These are phyloP conservation scores for Erpornis zantholeuca DNA, from an alignment of 2,113 vertebrate genomes.

Conservation along the genomic window DNA sequence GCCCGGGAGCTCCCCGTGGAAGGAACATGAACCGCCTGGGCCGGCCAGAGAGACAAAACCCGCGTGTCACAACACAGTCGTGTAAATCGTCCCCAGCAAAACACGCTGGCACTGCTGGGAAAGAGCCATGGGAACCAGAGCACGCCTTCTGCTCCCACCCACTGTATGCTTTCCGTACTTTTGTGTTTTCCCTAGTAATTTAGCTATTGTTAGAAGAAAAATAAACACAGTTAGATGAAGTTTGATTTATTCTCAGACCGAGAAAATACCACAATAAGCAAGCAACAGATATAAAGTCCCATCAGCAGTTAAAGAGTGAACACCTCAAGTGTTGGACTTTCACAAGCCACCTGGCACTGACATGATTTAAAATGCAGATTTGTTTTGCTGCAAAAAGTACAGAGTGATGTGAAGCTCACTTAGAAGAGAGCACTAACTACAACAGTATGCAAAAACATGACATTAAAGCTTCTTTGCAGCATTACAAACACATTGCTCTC, in stretches of 20 bases:
- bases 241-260: not conserved
- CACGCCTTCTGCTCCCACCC: not conserved
- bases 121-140: not conserved
- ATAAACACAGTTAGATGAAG: not conserved
- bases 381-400: not conserved
- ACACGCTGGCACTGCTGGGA: not conserved
- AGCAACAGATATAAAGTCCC: not conserved
- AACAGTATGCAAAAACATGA: not conserved
- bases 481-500: not conserved
- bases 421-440: not conserved
- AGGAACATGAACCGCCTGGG: rapidly evolving
- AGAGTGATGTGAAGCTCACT: not conserved
- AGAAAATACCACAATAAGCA: not conserved
- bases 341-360: not conserved
- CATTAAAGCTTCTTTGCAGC: not conserved
- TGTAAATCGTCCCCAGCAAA: not conserved
- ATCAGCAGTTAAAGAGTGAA: not conserved
- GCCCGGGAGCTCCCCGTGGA: no score
- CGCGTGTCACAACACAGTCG: rapidly evolving
- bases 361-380: not conserved
- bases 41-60: not conserved
- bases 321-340: not conserved
- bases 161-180: not conserved
- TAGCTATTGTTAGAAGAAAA: not conserved
- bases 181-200: not conserved